These are phyloP conservation scores for Tachyglossus aculeatus DNA, from an alignment of 2,797 vertebrate species.

Conservation along the genomic window DNA sequence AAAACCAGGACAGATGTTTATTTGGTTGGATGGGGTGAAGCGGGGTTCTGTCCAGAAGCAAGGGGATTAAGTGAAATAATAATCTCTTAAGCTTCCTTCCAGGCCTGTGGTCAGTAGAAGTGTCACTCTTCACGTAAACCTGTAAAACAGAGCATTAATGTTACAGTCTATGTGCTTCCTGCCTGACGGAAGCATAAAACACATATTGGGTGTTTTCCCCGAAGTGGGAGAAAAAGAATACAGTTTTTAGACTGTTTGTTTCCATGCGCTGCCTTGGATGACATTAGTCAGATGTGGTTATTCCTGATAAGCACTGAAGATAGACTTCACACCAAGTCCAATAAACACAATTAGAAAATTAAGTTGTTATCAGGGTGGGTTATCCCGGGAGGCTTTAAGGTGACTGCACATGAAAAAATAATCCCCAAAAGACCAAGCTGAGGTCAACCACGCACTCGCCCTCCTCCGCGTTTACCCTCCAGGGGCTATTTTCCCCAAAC, in stretches of 20 bases:
- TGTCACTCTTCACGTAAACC: no score
- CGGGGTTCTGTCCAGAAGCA: no score
- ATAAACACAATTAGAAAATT: slow-evolving; percentile 53
- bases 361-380: slow-evolving; percentile 40
- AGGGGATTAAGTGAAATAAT: no score
- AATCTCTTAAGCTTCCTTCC: no score
- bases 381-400: slow-evolving; percentile 41
- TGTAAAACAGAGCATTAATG: no score
- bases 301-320: neutral
- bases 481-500: slow-evolving; percentile 29
- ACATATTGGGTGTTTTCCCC: no score
- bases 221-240: slow-evolving; percentile 56
- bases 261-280: neutral
- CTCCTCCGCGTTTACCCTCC: slow-evolving; percentile 44
- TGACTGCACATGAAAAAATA: slow-evolving; percentile 40
- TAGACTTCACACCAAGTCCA: neutral
- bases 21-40: no score
- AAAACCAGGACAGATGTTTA: no score
- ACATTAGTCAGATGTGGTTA: slow-evolving; percentile 43
- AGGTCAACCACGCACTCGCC: slow-evolving; percentile 35
- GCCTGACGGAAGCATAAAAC: no score
- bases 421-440: slow-evolving; percentile 55
- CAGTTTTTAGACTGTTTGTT: slow-evolving; percentile 40
- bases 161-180: no score
- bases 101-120: no score